Evolutionary conservation across 92 coral and sea anemone genomes (phyloP), one percentile per base, ranked within the genome.

Genomic region (Muricea muricata): DNA sequence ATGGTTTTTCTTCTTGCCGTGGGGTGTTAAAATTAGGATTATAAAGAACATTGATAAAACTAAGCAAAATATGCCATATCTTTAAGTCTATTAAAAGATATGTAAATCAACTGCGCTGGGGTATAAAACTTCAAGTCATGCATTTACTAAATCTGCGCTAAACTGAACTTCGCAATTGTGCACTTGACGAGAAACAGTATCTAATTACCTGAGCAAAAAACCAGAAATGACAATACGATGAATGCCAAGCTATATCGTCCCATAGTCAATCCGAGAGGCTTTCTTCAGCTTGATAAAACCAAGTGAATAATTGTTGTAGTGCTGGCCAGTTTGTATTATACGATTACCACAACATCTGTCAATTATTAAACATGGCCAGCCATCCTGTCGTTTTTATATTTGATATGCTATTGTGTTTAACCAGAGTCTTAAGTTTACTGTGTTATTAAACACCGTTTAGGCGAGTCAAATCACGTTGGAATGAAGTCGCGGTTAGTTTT

Each of bases 281-380:
- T 30, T 7, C 15, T 63, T 63, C 30, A 39, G 15, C 37, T 28
- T 28, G 39, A n/a, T 63, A 63, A 28, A 63, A 63, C 70, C 70
- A 63, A 63, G 70, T 63, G 70, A 57, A 63, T 63, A 52, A 33
- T 33, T 50, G 60, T 29, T 24, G 58, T 68, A 6, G 54, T 73
- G 79, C 15, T n/a, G 56, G 34, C 58, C 79, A 73, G 79, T 42
- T 73, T 73, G 61, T 73, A 73, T 73, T 30, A 50, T 28, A 20
- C 17, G 31, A 7, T 12, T 6, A 73, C 79, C 79, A 20, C 79
- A 73, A 24, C 37, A 73, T 42, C 70, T 63, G 37, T 63, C 8
- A 63, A 63, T 28, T 13, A 28, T 28, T 63, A 10, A 63, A 28
- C 20, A 63, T 28, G 70, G 70, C 18, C 70, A 26, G 70, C 70